phyloP scores from a whole-genome alignment of 2,113 vertebrate genomes.

The Strigops habroptila region DNA sequence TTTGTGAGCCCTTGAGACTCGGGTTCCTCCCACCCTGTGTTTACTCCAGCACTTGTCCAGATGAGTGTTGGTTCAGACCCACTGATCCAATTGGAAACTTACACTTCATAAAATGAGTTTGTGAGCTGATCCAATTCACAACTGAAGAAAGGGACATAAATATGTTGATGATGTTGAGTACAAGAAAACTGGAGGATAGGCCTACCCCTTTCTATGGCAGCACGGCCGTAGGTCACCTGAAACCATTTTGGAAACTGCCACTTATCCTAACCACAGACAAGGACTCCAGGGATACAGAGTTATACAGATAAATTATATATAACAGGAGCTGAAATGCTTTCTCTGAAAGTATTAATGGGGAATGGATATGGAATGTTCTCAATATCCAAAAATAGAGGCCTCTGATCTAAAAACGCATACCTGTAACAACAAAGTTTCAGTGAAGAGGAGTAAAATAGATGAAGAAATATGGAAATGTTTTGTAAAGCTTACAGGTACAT shows the following conservation, averaged over 20 bases:
- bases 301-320: background rate
- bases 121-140: background rate
- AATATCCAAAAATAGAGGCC: background rate
- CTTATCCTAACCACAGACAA: background rate
- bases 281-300: background rate
- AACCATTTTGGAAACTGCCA: background rate
- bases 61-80: background rate
- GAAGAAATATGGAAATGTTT: background rate
- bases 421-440: background rate
- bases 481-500: background rate
- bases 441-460: background rate
- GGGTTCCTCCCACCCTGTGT: background rate
- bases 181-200: background rate
- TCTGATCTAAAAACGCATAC: background rate
- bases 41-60: accelerated
- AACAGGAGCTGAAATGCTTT: background rate
- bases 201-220: background rate
- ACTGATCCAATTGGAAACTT: background rate
- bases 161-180: background rate
- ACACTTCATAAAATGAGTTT: background rate
- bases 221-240: background rate
- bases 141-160: background rate
- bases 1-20: accelerated
- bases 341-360: background rate
- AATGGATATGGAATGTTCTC: background rate